Percentiles rank a stretch among this genome's conserved stretches.
These are phyloP conservation scores for Xenentodon cancila DNA, from an alignment of 2,797 vertebrate genomes.

Conservation along the genomic window DNA sequence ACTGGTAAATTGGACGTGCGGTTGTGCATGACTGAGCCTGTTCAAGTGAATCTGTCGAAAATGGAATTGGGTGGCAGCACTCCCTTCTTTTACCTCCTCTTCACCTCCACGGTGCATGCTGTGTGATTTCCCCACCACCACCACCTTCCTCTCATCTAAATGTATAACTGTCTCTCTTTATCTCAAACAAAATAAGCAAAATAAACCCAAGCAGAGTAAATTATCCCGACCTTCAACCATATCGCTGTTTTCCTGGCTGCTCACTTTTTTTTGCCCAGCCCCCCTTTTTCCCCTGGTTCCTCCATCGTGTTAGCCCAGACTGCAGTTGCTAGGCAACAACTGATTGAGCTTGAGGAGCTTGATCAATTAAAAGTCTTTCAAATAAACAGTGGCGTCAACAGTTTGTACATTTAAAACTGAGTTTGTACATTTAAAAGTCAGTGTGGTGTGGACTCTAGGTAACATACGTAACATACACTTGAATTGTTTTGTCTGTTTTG, in stretches of 20 bases:
- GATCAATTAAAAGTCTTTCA: slow-evolving; percentile 80
- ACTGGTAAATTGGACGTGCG: slow-evolving; percentile 70
- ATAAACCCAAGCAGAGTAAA: slow-evolving; percentile 48
- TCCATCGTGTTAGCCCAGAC: slow-evolving; percentile 43
- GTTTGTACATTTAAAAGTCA: slow-evolving; percentile 15
- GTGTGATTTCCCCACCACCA: slow-evolving; percentile 17
- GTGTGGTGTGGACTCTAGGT: not conserved
- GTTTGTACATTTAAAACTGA: slow-evolving; percentile 55
- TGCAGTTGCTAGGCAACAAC: slow-evolving; percentile 81
- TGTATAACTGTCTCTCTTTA: not conserved
- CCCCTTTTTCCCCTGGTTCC: slow-evolving; percentile 9
- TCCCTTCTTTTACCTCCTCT: slow-evolving; percentile 48
- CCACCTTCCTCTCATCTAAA: not conserved
- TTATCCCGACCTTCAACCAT: slow-evolving; percentile 46
- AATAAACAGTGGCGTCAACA: slow-evolving; percentile 74
- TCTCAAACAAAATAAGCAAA: slow-evolving; percentile 29
- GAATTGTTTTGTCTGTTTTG: too few species aligned
- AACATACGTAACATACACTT: too few species aligned
- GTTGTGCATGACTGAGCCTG: slow-evolving; percentile 63
- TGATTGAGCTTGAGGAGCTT: slow-evolving; percentile 79
- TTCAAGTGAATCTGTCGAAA: slow-evolving; percentile 63
- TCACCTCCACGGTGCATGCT: slow-evolving; percentile 14
- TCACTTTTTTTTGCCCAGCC: slow-evolving; percentile 41
- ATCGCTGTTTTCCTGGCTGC: slow-evolving; percentile 35
- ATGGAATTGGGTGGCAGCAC: slow-evolving; percentile 56